A percentile compares a stretch with the other conserved stretches of the same genome.
Evolutionary conservation across 2,797 vertebrate species (phyloP).

Genomic region (Pygocentrus nattereri): DNA sequence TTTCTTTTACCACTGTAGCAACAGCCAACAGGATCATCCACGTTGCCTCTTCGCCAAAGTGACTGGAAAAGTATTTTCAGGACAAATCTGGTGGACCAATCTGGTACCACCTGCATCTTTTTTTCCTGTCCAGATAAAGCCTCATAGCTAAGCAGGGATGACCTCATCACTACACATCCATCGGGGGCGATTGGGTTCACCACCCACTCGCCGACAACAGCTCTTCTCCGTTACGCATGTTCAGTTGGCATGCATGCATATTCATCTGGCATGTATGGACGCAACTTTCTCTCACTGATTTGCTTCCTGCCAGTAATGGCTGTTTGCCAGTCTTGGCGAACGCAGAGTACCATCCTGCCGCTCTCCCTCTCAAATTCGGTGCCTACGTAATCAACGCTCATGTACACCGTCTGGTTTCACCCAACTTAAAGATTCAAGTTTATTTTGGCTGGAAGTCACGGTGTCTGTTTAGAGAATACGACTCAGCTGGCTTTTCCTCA

Average conservation of each 20-base stretch:
- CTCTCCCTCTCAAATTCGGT: background rate
- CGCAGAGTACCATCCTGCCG: conserved; percentile 6
- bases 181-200: conserved; percentile 33
- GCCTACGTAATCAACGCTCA: background rate
- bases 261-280: conserved; percentile 17
- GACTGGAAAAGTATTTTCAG: background rate
- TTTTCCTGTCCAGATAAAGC: background rate
- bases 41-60: background rate
- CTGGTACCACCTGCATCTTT: background rate
- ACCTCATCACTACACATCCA: conserved; percentile 30
- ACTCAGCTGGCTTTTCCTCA: conserved; percentile 21
- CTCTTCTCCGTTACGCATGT: conserved; percentile 29
- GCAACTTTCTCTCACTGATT: conserved; percentile 33
- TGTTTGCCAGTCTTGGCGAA: conserved; percentile 27
- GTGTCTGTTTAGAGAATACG: conserved; percentile 20
- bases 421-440: conserved; percentile 2
- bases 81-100: conserved; percentile 9
- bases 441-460: background rate
- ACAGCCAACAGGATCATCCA: background rate
- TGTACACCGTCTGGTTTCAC: conserved; percentile 15
- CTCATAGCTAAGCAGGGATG: background rate
- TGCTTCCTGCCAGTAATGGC: conserved; percentile 27
- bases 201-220: conserved; percentile 21
- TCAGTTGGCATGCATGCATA: conserved; percentile 20
- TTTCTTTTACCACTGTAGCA: background rate